phyloP scores from a whole-genome alignment of 2,888 invertebrate genomes.

The Drosophila koepferae region DNA sequence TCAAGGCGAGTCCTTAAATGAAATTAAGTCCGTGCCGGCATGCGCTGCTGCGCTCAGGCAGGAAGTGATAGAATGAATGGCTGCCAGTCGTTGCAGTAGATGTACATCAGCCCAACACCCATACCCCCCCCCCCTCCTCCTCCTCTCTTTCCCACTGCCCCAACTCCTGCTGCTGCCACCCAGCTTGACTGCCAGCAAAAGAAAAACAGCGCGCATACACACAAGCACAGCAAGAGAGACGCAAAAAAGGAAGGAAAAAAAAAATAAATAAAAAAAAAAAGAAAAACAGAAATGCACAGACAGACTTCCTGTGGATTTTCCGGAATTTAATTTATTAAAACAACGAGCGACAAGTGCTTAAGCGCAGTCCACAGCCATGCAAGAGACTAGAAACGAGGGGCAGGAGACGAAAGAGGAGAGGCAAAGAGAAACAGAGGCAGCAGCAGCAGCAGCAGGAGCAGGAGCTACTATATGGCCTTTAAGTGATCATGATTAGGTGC shows the following conservation, averaged over 20 bases:
- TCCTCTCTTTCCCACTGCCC: neutral
- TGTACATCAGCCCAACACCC: slow-evolving; percentile 4
- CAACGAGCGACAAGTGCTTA: slow-evolving; percentile 68
- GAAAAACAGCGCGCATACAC: slow-evolving; percentile 10
- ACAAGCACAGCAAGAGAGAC: slow-evolving; percentile 13
- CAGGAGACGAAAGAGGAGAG: neutral
- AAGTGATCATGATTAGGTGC: slow-evolving; percentile 17
- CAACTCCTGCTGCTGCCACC: neutral
- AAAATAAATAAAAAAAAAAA: neutral
- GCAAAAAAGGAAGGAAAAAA: neutral
- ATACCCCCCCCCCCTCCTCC: too few relatives aligned
- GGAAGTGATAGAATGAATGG: slow-evolving; percentile 81
- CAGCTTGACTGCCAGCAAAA: slow-evolving; percentile 1
- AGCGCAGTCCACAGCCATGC: slow-evolving; percentile 21
- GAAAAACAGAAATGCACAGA: slow-evolving; percentile 71
- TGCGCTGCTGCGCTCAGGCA: slow-evolving; percentile 68
- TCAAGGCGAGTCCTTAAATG: slow-evolving; percentile 68
- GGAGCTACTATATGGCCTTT: slow-evolving; percentile 5
- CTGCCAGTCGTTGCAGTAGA: slow-evolving; percentile 62
- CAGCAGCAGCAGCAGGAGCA: neutral
- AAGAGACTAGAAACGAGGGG: neutral
- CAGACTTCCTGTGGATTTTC: slow-evolving; percentile 85
- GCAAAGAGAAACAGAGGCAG: neutral
- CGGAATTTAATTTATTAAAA: slow-evolving; percentile 85
- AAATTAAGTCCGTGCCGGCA: slow-evolving; percentile 80